Base-by-base conservation (phyloP, 1,140 invertebrate genomes). In the Metaphire vulgaris region DNA sequence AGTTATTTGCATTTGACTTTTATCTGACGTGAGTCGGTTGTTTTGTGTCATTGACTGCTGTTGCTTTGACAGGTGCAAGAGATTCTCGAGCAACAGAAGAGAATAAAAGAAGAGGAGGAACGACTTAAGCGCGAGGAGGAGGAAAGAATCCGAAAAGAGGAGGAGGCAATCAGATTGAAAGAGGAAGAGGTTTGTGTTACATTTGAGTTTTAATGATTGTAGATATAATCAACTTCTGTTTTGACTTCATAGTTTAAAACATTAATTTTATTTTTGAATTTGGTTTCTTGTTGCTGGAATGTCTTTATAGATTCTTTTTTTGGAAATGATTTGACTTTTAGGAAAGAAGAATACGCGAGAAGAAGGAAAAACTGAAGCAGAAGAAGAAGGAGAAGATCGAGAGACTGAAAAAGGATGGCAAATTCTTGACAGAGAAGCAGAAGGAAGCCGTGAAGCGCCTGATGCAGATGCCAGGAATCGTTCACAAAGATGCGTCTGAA, bases 341-440 rank as follows among this genome's bases (percentile, higher is more conserved):
- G 84, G 83, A 83, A 82, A 77, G 81, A 41, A 28, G 83, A 26
- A 84, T 95, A 95, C 86, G 86, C 77, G 84, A 88, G 80, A 89
- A 90, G 74, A 96, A 95, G 83, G 92, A 96, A 81, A 91, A 90
- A 78, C 95, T 95, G 83, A 99, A 98, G 83, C 90, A 93, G 81
- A 96, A 96, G 83, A 95, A 98, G 88, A 97, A 97, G 81, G 95
- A 97, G 83, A 90, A 92, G 76, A 95, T 93, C 86, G 94, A 96
- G 83, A 89, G 93, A 82, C 86, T 97, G 56, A 98, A 97, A 85
- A 93, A 92, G 30, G 95, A 98, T 88, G 96, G 97, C 0, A 98
- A 96, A 88, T 87, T 96, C 30, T 85, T 98, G 34, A 96, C 95
- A 2, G 89, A 92, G 0, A 96, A 96, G 86, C 95, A 99, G 83